Conservation (phyloP, 1,140 invertebrate species). For the Drosophila takahashii region DNA sequence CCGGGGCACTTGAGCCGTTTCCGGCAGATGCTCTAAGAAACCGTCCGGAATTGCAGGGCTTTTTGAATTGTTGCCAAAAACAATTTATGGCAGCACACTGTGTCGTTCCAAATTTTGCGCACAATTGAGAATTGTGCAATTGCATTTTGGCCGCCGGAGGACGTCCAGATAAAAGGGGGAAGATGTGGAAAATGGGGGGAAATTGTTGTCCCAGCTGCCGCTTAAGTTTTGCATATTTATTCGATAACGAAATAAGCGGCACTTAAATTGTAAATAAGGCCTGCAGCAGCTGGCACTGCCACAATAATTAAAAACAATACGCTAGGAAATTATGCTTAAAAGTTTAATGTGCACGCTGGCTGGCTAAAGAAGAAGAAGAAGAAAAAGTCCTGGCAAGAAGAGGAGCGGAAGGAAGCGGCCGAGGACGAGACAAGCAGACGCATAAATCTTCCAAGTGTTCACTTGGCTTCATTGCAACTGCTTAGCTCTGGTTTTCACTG, state of each 20-base stretch:
- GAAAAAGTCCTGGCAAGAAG: slow-evolving; percentile 2
- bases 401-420: slow-evolving; percentile 2
- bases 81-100: slow-evolving; percentile 65
- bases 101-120: slow-evolving; percentile 65
- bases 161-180: slow-evolving; percentile 6
- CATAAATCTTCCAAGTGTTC: slow-evolving; percentile 70
- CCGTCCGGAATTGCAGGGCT: slow-evolving; percentile 22
- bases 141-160: slow-evolving; percentile 48
- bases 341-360: slow-evolving; percentile 57
- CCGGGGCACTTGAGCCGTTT: slow-evolving; percentile 17
- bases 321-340: slow-evolving; percentile 44
- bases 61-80: slow-evolving; percentile 74
- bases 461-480: slow-evolving; percentile 59
- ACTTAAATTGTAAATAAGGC: slow-evolving; percentile 77
- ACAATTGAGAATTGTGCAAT: slow-evolving; percentile 77
- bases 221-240: slow-evolving; percentile 72
- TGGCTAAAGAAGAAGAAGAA: not conserved
- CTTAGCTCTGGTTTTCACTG: slow-evolving; percentile 27
- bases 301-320: slow-evolving; percentile 70
- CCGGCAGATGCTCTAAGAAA: slow-evolving; percentile 28
- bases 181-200: slow-evolving; percentile 7
- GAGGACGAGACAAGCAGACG: slow-evolving; percentile 32
- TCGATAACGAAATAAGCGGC: slow-evolving; percentile 69
- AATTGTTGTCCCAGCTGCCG: slow-evolving; percentile 46
- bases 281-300: slow-evolving; percentile 47